Evolutionary conservation across 2,888 invertebrate genomes (phyloP).

Genomic region (Exephanes ischioxanthus): DNA sequence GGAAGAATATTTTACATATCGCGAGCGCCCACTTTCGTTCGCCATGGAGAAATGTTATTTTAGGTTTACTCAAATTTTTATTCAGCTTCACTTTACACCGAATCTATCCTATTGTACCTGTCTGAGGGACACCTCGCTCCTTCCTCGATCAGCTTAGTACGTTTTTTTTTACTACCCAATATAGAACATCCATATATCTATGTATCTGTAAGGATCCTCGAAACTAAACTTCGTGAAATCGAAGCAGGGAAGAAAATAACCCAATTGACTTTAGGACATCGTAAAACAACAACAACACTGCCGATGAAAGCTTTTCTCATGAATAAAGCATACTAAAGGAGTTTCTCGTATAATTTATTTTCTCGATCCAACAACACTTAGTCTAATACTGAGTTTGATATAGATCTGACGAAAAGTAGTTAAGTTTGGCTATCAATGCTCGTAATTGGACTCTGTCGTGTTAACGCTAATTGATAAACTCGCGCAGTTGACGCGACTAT

Average conservation of each 20-base stretch:
- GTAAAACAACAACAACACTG: neutral
- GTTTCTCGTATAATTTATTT: neutral
- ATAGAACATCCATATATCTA: neutral
- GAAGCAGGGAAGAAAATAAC: neutral
- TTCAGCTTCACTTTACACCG: no score
- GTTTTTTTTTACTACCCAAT: neutral
- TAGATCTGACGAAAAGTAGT: no score
- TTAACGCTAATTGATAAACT: no score
- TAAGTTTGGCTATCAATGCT: no score
- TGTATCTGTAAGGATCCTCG: neutral
- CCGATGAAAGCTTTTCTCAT: neutral
- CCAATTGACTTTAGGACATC: neutral
- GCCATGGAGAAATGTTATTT: slow-evolving; percentile 45
- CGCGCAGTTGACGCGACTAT: no score
- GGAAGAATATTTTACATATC: slow-evolving; percentile 48
- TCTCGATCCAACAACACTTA: no score
- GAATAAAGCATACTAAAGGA: neutral
- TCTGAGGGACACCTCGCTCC: no score
- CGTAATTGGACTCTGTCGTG: no score
- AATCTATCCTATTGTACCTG: no score
- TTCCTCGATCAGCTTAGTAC: neutral
- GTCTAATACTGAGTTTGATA: no score
- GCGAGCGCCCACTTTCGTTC: slow-evolving; percentile 24
- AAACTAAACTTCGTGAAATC: neutral
- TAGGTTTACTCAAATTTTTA: slow-evolving; percentile 47